Evolutionary conservation across 2,113 vertebrate genomes (phyloP), one percentile per base, ranked within the genome.

Genomic region (Formicarius rufipectus): DNA sequence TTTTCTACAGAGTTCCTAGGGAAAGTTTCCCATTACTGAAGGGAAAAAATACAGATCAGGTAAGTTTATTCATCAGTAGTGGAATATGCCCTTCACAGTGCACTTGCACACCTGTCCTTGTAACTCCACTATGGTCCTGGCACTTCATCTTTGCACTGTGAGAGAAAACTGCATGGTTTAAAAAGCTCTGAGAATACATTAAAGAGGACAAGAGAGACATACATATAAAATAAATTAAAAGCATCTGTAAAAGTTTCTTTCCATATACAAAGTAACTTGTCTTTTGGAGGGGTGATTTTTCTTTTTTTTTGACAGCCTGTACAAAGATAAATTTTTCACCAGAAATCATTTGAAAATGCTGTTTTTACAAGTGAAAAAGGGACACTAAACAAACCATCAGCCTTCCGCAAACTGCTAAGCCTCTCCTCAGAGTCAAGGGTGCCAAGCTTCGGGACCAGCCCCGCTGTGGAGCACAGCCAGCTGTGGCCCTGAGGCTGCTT

Each of bases 211-310:
- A 91, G 95, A 97, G 97, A 80, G 97, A 94, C 97, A 97, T 89
- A 95, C 97, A 97, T 90, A 98, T 95, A 98, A 98, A 99, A 99
- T 99, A 99, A 99, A 99, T 99, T 98, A 98, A 98, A 98, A 98
- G 97, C 96, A 97, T 98, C 96, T 96, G 97, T 96, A 97, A 98
- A 95, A 98, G 95, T 97, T 98, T 97, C 89, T 98, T 98, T 98
- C 98, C 98, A 99, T 98, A 99, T 98, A 99, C 98, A 99, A 98
- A 91, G 99, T 98, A 98, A 97, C 97, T 92, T 97, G 95, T 97
- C 4, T 97, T 93, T 96, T 97, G 94, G 84, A 97, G 97, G n/a
- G 21, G 47, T 45, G 44, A 31, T 35, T 62, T 82, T 27, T 6
- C 6, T 42, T 84, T 49, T 50, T 50, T 49, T 33, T 49, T 97